These are phyloP conservation scores for Semnornis frantzii DNA, from an alignment of 2,113 vertebrate genomes.

Conservation along the genomic window DNA sequence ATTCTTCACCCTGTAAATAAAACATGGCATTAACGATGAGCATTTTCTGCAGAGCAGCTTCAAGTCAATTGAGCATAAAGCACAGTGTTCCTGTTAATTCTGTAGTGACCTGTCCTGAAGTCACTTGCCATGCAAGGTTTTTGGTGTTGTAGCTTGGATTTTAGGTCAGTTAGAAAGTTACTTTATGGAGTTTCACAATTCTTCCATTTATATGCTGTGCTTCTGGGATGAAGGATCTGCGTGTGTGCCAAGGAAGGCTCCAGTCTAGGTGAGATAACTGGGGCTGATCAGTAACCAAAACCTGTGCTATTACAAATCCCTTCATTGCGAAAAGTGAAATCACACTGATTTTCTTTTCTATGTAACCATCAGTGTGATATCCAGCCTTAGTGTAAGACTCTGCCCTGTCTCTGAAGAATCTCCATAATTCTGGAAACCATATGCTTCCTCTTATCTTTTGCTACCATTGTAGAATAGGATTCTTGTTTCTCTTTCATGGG, in stretches of 20 bases:
- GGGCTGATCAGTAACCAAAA: neutral
- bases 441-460: neutral
- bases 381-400: neutral
- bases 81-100: neutral
- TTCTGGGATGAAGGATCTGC: neutral
- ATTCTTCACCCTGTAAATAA: conserved; percentile 9
- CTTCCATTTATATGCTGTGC: neutral
- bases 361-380: neutral
- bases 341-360: neutral
- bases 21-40: neutral
- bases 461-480: neutral
- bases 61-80: neutral
- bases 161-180: neutral
- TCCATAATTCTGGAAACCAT: neutral
- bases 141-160: neutral
- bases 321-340: neutral
- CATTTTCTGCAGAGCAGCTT: neutral
- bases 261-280: neutral
- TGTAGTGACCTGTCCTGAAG: neutral
- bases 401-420: neutral
- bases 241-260: neutral
- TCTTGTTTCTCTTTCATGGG: neutral
- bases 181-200: neutral
- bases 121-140: neutral
- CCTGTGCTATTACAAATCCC: neutral